Conservation (phyloP, 2,888 invertebrate species). For the Eudasyphora cyanicolor region DNA sequence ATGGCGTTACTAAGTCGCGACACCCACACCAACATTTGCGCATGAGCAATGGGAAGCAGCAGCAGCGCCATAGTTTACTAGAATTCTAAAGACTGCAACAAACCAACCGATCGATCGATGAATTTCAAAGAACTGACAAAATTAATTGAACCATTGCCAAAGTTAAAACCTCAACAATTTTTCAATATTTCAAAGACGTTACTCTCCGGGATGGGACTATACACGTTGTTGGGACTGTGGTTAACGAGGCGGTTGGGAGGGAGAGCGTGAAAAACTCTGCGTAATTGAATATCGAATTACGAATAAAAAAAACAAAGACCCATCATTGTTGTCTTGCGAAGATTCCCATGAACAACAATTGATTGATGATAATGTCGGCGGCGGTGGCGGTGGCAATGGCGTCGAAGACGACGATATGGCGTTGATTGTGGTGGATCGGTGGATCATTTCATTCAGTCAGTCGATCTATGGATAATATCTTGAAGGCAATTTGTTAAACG, state of each 20-base stretch:
- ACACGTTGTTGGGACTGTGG: not conserved
- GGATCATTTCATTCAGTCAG: not conserved
- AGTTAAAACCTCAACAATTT: not conserved
- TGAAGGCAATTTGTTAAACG: slow-evolving; percentile 23
- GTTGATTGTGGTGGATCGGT: not conserved
- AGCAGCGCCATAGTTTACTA: not conserved
- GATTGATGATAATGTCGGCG: not conserved
- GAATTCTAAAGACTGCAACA: not conserved
- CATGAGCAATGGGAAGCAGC: slow-evolving; percentile 12
- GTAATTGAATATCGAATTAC: slow-evolving; percentile 23
- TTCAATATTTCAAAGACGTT: too few species aligned
- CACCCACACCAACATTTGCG: slow-evolving; percentile 58
- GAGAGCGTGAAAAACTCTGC: not conserved
- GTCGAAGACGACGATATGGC: not conserved
- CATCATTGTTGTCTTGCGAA: not conserved
- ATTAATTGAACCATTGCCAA: slow-evolving; percentile 22
- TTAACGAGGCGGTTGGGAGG: not conserved
- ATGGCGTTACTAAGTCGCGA: slow-evolving; percentile 45
- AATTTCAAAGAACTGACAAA: not conserved
- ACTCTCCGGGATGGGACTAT: too few species aligned
- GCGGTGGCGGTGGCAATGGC: not conserved
- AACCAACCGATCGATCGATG: not conserved
- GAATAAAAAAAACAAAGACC: not conserved
- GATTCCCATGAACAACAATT: slow-evolving; percentile 2
- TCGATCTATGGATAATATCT: not conserved